Base-by-base conservation (phyloP, 2,888 invertebrate genomes). In the Lymantria dispar region DNA sequence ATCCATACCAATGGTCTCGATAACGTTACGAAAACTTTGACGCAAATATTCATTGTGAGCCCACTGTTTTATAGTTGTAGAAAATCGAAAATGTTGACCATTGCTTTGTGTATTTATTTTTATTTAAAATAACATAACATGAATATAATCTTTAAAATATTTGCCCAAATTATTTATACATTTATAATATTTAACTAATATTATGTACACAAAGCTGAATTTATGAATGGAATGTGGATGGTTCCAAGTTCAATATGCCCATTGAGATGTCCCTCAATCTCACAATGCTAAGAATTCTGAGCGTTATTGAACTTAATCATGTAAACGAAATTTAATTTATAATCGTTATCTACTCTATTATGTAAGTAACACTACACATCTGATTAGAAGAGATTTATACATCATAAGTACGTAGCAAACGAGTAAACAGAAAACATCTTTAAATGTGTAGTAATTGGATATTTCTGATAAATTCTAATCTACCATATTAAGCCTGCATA, bases 311-410 rank as follows among this genome's bases (percentile, higher is more conserved):
- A 22, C 22, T 22, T 22, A 3, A 22, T 22, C 22, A 22, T 52
- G 43, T 60, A 65, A 64, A 69, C 45, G 50, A 58, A 54, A 59
- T 55, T 48, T 22, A 44, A 56, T 52, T 58, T 51, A 54, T 64
- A 60, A 64, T 58, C 52, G 58, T 60, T 66, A 70, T 59, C 57
- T 73, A 64, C 49, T 39, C 53, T 56, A 50, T 40, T 75, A 44
- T 9, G n/a, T 50, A 76, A 70, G 70, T 79, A 65, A 75, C 74
- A 74, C 68, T 70, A 74, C 72, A 78, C 78, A 72, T 65, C 67
- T 64, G 68, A 69, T 65, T 57, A 54, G 48, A 33, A 47, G 40
- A 47, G 38, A 50, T 57, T 49, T 47, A 49, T 47, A 52, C 50
- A 51, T 51, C 57, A 66, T 38, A 12, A 12, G 3, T 38, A 33